phyloP scores from a whole-genome alignment of 2,888 invertebrate genomes.

The Cryptus viduatorius region DNA sequence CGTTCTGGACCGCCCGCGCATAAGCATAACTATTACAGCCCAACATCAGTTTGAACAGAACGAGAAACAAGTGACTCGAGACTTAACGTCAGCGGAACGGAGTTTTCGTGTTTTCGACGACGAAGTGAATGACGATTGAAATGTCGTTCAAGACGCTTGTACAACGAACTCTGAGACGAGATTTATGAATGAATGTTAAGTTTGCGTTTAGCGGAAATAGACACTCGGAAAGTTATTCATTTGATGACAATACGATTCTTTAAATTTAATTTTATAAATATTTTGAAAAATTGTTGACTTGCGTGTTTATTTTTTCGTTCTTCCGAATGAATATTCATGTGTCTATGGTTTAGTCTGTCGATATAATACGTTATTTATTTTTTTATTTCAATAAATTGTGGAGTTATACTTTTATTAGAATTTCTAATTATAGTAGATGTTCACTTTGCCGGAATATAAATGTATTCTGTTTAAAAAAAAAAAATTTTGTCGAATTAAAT shows the following conservation, averaged over 20 bases:
- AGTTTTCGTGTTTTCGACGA: slow-evolving; percentile 39
- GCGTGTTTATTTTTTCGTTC: not conserved
- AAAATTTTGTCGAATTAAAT: not conserved
- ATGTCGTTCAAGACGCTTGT: slow-evolving; percentile 33
- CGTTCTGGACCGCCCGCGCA: slow-evolving; percentile 65
- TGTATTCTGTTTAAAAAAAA: not conserved
- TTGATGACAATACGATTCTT: not conserved
- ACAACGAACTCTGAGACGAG: slow-evolving; percentile 30
- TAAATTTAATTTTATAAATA: not conserved
- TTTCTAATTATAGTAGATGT: not conserved
- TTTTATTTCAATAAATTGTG: not conserved
- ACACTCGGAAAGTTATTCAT: slow-evolving; percentile 2
- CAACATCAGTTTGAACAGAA: slow-evolving; percentile 48
- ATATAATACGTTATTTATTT: no score
- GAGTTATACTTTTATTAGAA: not conserved
- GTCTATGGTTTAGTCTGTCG: not conserved
- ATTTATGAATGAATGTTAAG: slow-evolving; percentile 63
- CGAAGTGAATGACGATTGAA: slow-evolving; percentile 63
- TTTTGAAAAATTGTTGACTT: not conserved
- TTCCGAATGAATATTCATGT: not conserved
- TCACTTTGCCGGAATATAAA: not conserved
- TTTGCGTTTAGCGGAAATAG: slow-evolving; percentile 14
- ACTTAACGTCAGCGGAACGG: slow-evolving; percentile 63
- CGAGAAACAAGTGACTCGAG: slow-evolving; percentile 66
- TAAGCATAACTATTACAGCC: slow-evolving; percentile 32